These are phyloP conservation scores for Drosophila nasuta DNA, from an alignment of 1,140 invertebrate species.

Conservation along the genomic window DNA sequence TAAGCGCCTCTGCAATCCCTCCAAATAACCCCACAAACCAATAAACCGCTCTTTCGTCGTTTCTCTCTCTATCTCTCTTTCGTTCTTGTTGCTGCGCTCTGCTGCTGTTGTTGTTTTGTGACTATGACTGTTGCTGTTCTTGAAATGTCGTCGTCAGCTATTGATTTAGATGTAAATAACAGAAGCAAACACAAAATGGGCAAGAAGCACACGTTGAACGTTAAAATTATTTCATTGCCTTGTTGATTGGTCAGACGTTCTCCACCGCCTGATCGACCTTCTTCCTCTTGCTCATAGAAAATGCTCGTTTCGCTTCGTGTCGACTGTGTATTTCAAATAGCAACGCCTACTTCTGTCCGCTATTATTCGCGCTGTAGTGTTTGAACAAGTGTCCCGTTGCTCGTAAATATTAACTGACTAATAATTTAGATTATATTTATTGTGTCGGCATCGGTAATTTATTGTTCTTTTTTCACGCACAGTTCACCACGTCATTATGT, in stretches of 20 bases:
- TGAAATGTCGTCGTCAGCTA: slow-evolving; percentile 16
- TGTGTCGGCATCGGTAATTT: slow-evolving; percentile 72
- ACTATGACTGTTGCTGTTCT: slow-evolving; percentile 5
- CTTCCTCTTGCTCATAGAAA: slow-evolving; percentile 47
- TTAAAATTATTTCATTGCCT: slow-evolving; percentile 72
- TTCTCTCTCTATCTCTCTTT: not conserved
- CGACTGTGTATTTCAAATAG: slow-evolving; percentile 17
- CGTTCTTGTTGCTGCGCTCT: slow-evolving; percentile 3
- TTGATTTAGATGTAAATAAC: slow-evolving; percentile 36
- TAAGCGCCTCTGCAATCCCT: slow-evolving; percentile 9
- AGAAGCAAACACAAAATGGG: slow-evolving; percentile 35
- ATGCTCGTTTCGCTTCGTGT: slow-evolving; percentile 25
- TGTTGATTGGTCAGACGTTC: slow-evolving; percentile 33
- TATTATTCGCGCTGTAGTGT: not conserved
- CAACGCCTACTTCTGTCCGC: slow-evolving; percentile 11
- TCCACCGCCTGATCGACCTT: slow-evolving; percentile 38
- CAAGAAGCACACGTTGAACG: slow-evolving; percentile 37
- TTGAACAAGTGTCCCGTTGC: slow-evolving; percentile 7
- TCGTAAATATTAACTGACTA: slow-evolving; percentile 50
- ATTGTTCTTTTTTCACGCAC: slow-evolving; percentile 75
- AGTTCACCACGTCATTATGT: slow-evolving; percentile 76
- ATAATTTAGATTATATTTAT: slow-evolving; percentile 63
- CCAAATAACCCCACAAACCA: not conserved
- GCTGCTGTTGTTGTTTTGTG: slow-evolving; percentile 16
- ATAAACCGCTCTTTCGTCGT: slow-evolving; percentile 6